These are phyloP conservation scores for Syngnathus typhle DNA, from an alignment of 2,113 vertebrate species.

Conservation along the genomic window DNA sequence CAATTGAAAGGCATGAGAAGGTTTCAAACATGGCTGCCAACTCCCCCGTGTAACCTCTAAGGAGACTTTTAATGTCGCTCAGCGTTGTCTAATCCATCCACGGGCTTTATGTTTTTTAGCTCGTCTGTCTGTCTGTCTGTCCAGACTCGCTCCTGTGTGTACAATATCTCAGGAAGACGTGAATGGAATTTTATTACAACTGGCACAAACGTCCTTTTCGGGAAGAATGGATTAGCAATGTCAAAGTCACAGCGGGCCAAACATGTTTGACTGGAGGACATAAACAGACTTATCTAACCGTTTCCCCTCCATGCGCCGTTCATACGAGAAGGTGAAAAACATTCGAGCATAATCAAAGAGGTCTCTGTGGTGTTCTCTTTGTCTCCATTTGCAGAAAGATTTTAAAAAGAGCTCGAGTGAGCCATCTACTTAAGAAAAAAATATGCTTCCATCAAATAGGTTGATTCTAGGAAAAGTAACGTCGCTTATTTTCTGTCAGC, in stretches of 20 bases:
- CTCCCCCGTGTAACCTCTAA: neutral
- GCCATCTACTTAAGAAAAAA: neutral
- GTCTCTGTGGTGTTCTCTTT: neutral
- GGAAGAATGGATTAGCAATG: conserved; percentile 8
- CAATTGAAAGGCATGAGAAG: neutral
- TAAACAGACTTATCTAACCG: neutral
- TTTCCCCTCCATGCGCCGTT: neutral
- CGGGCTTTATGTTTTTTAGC: neutral
- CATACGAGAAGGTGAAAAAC: neutral
- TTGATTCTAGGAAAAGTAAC: neutral
- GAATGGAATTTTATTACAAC: neutral
- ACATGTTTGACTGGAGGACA: conserved; percentile 1
- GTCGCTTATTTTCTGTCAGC: too few species aligned
- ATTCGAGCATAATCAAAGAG: neutral
- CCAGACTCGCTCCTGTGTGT: neutral
- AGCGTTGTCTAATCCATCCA: conserved; percentile 3
- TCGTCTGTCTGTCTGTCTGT: neutral
- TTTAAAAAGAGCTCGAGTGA: neutral
- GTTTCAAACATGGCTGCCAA: neutral
- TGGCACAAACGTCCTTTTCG: conserved; percentile 1
- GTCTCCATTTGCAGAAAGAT: neutral
- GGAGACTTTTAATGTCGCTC: conserved; percentile 8
- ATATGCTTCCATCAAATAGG: neutral
- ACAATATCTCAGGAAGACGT: conserved; percentile 3
- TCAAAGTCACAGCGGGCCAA: conserved; percentile 7